A percentile compares a stretch with the other conserved stretches of the same genome.
These are phyloP conservation scores for Petroica traversi DNA, from an alignment of 2,113 vertebrate genomes.

Conservation along the genomic window DNA sequence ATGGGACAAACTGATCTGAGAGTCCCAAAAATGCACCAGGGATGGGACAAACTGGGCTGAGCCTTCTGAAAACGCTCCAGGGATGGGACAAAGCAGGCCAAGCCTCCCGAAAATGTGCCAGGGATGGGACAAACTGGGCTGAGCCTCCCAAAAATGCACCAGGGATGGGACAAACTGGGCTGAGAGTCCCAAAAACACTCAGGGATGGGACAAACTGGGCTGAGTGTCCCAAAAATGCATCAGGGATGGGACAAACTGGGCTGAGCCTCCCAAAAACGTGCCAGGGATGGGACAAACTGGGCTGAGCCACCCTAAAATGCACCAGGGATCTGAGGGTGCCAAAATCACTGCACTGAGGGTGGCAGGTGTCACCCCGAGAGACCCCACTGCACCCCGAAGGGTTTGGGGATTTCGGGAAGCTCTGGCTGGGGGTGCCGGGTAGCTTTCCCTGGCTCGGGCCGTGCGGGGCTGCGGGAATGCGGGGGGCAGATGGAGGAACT, in stretches of 20 bases:
- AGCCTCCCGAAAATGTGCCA: too few species aligned
- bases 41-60: too few species aligned
- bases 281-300: neutral
- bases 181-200: too few species aligned
- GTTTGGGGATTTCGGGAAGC: neutral
- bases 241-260: fast-evolving
- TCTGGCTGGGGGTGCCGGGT: neutral
- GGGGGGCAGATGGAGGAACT: neutral
- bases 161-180: fast-evolving
- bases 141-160: too few species aligned
- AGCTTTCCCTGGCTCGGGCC: fast-evolving
- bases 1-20: too few species aligned
- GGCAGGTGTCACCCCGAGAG: fast-evolving
- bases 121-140: too few species aligned
- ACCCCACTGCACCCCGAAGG: fast-evolving
- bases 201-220: neutral
- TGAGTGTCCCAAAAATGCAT: too few species aligned
- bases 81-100: too few species aligned
- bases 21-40: too few species aligned
- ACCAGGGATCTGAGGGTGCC: too few species aligned
- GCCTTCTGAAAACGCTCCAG: too few species aligned
- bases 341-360: fast-evolving
- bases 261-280: neutral
- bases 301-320: too few species aligned
- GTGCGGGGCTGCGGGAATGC: neutral